These are phyloP conservation scores for Drosophila atripex DNA, from an alignment of 2,888 invertebrate genomes.

Conservation along the genomic window DNA sequence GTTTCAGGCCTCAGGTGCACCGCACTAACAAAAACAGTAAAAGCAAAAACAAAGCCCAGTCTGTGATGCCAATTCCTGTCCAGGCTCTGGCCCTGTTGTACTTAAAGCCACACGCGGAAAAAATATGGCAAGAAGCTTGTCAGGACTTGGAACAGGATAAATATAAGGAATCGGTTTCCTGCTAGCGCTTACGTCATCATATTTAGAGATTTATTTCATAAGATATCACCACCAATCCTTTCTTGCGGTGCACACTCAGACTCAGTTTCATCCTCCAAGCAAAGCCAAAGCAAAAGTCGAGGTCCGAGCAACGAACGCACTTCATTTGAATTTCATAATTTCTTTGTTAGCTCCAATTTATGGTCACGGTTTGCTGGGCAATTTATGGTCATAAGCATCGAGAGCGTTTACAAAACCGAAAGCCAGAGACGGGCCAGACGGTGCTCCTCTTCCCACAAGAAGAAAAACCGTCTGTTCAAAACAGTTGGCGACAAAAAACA, in stretches of 20 bases:
- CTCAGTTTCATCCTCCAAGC: slow-evolving; percentile 33
- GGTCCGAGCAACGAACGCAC: slow-evolving; percentile 62
- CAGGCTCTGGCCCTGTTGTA: background rate
- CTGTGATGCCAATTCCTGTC: slow-evolving; percentile 17
- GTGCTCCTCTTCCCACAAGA: slow-evolving; percentile 11
- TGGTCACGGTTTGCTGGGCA: slow-evolving; percentile 76
- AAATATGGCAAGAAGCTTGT: background rate
- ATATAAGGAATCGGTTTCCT: too few species aligned
- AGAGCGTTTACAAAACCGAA: slow-evolving; percentile 67
- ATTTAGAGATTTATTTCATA: too few species aligned
- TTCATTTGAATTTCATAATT: slow-evolving; percentile 80
- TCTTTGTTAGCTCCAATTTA: slow-evolving; percentile 80
- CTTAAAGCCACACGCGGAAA: background rate
- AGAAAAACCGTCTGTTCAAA: background rate
- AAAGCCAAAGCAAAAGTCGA: slow-evolving; percentile 1
- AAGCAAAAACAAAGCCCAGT: slow-evolving; percentile 24
- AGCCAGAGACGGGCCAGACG: slow-evolving; percentile 26
- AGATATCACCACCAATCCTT: background rate
- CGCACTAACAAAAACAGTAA: slow-evolving; percentile 11
- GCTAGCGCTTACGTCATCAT: too few species aligned
- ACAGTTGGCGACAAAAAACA: slow-evolving; percentile 44
- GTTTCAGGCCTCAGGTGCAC: slow-evolving; percentile 53
- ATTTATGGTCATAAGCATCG: slow-evolving; percentile 76
- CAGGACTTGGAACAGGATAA: background rate
- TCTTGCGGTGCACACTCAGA: slow-evolving; percentile 14